These are phyloP conservation scores for Synergus laeviventris DNA, from an alignment of 2,888 invertebrate species.

Conservation along the genomic window DNA sequence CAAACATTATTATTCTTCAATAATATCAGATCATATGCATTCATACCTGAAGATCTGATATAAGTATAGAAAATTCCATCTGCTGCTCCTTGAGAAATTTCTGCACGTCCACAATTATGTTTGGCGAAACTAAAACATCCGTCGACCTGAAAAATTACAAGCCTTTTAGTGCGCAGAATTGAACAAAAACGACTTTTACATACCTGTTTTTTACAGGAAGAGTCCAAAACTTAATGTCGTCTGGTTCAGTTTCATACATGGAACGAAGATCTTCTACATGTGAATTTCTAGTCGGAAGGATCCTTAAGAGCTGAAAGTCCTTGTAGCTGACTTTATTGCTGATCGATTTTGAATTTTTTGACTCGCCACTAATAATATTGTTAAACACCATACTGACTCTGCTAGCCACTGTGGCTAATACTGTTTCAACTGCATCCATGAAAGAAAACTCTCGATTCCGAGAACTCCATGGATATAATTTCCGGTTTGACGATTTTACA, in stretches of 20 bases:
- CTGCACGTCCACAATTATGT: slow-evolving; percentile 79
- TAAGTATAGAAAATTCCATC: slow-evolving; percentile 82
- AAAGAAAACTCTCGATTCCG: slow-evolving; percentile 64
- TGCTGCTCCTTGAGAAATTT: slow-evolving; percentile 80
- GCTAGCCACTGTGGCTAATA: slow-evolving; percentile 63
- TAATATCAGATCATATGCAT: not conserved
- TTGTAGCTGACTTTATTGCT: slow-evolving; percentile 75
- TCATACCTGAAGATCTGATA: slow-evolving; percentile 84
- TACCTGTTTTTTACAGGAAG: slow-evolving; percentile 77
- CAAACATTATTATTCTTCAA: not conserved
- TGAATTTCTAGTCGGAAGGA: slow-evolving; percentile 74
- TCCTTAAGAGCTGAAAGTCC: slow-evolving; percentile 78
- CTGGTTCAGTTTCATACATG: slow-evolving; percentile 76
- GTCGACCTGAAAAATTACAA: slow-evolving; percentile 74
- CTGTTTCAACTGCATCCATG: slow-evolving; percentile 63
- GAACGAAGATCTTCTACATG: slow-evolving; percentile 76
- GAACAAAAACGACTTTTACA: slow-evolving; percentile 4
- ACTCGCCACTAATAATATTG: slow-evolving; percentile 64
- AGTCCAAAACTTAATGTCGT: slow-evolving; percentile 80
- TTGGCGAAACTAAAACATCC: slow-evolving; percentile 86
- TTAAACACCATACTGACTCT: slow-evolving; percentile 64
- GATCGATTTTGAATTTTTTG: slow-evolving; percentile 55
- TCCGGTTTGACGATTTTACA: slow-evolving; percentile 41
- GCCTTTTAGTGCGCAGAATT: not conserved
- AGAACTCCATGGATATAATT: not conserved